Evolutionary conservation across 1,140 invertebrate species (phyloP).

Genomic region (Sarcophaga peregrina): DNA sequence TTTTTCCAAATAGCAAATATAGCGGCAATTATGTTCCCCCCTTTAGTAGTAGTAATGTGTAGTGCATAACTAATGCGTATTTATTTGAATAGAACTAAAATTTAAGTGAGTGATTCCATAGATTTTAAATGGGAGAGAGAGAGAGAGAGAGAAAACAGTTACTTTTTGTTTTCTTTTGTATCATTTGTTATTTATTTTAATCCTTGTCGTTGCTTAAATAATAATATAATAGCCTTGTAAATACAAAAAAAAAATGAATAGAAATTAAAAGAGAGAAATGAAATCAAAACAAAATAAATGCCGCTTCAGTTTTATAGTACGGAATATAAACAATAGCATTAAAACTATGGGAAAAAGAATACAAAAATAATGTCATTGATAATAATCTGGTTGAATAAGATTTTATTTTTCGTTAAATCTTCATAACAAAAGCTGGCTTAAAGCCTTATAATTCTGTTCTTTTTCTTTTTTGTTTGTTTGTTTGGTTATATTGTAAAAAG

Average conservation of each 20-base stretch:
- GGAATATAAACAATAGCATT: too few relatives aligned
- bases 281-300: too few relatives aligned
- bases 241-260: background rate
- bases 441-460: too few relatives aligned
- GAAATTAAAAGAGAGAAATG: too few relatives aligned
- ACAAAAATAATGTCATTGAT: conserved; percentile 5
- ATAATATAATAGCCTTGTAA: conserved; percentile 13
- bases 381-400: background rate
- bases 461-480: too few relatives aligned
- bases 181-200: background rate
- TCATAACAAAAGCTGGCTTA: background rate
- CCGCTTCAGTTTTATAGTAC: too few relatives aligned
- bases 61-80: too few relatives aligned
- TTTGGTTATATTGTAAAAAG: too few relatives aligned
- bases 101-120: background rate
- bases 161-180: background rate
- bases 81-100: too few relatives aligned
- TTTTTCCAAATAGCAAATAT: too few relatives aligned
- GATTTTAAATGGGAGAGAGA: background rate
- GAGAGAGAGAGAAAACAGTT: background rate
- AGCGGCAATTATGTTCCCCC: too few relatives aligned
- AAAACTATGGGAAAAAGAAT: background rate
- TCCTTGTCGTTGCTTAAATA: background rate
- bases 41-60: too few relatives aligned
- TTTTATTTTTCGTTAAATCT: background rate